phyloP scores from a whole-genome alignment of 1,140 invertebrate species.

The Dysdera silvatica region DNA sequence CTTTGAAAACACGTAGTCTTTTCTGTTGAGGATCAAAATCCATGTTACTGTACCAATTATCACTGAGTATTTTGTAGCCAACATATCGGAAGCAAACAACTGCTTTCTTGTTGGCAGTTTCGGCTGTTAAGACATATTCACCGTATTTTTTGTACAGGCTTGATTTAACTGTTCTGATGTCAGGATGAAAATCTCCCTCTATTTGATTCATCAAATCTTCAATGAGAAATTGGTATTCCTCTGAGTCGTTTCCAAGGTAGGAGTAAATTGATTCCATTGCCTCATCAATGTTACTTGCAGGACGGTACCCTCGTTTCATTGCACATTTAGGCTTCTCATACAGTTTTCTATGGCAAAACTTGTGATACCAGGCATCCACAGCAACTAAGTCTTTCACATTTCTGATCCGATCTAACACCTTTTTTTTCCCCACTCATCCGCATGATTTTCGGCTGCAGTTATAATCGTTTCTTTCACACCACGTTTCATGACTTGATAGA shows the following conservation, averaged over 20 bases:
- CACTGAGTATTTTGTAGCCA: no score
- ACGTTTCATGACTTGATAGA: no score
- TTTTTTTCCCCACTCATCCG: no score
- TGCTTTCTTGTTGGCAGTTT: no score
- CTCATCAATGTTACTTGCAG: neutral
- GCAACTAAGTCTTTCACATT: neutral
- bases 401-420: no score
- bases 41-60: no score
- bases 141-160: neutral
- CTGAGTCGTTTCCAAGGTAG: neutral
- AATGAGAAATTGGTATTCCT: neutral
- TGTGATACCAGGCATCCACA: neutral
- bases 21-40: no score
- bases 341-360: neutral
- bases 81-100: no score
- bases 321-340: neutral
- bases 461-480: no score
- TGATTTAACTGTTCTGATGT: neutral
- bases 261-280: neutral
- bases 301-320: neutral
- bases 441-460: no score
- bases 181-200: neutral
- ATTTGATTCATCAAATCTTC: neutral
- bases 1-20: no score
- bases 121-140: neutral